These are phyloP conservation scores for Girardia tigrina DNA, from an alignment of 2,888 invertebrate genomes.

Conservation along the genomic window DNA sequence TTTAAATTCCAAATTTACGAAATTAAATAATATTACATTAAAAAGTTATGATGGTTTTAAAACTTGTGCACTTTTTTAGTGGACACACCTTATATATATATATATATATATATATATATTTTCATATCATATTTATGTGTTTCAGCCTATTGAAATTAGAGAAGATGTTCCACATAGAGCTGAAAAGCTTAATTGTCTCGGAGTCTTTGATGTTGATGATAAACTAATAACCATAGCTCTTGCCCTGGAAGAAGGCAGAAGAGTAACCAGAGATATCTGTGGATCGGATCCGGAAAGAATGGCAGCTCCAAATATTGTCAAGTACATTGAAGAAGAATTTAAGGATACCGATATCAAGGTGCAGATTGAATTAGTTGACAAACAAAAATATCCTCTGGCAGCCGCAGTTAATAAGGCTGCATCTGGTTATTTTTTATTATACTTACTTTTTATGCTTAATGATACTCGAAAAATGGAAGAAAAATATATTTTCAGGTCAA, in stretches of 20 bases:
- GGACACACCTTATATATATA: no score
- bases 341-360: conserved; percentile 52
- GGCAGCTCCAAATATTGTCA: conserved; percentile 65
- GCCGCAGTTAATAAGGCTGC: conserved; percentile 56
- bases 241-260: conserved; percentile 63
- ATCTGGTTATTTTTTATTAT: conserved; percentile 55
- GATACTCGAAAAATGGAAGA: no score
- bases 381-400: conserved; percentile 63
- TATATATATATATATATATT: no score
- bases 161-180: conserved; percentile 58
- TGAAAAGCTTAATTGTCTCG: conserved; percentile 40
- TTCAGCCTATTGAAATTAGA: conserved; percentile 67
- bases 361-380: conserved; percentile 49
- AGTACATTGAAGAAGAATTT: conserved; percentile 61
- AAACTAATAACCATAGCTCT: conserved; percentile 56
- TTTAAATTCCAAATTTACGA: no score
- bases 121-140: conserved; percentile 5
- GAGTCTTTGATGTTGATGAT: conserved; percentile 37
- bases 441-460: no score
- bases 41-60: no score
- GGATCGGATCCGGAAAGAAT: conserved; percentile 80
- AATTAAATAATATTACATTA: no score
- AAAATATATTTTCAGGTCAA: no score
- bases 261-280: conserved; percentile 58
- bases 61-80: no score